These are phyloP conservation scores for Caenorhabditis sulstoni DNA, from an alignment of 2,888 invertebrate species.

Conservation along the genomic window DNA sequence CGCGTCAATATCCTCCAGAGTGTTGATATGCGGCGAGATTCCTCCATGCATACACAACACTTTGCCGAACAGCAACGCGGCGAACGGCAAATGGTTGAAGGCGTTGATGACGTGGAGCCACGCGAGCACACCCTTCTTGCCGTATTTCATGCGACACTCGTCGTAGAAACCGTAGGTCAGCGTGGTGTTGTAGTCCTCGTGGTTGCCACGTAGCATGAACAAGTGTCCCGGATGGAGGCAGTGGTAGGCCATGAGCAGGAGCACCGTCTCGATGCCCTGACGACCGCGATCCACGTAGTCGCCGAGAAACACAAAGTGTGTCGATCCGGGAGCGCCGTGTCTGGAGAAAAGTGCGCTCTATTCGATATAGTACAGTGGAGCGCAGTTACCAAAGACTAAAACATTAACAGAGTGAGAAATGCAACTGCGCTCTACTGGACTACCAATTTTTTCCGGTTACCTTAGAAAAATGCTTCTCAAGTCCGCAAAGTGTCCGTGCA, in stretches of 20 bases:
- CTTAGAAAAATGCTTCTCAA: constrained; percentile 67
- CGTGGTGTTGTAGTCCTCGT: constrained; percentile 76
- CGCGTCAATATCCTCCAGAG: constrained; percentile 64
- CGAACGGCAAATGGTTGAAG: constrained; percentile 75
- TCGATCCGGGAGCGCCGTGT: constrained; percentile 40
- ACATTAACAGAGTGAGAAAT: too few relatives aligned
- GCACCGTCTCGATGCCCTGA: constrained; percentile 61
- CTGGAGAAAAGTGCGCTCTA: too few relatives aligned
- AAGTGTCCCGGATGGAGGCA: constrained; percentile 71
- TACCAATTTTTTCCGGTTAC: too few relatives aligned
- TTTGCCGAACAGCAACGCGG: constrained; percentile 67
- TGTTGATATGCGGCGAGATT: constrained; percentile 69
- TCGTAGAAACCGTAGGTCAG: constrained; percentile 77
- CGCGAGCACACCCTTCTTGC: constrained; percentile 52
- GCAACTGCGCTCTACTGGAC: too few relatives aligned
- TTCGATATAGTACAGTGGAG: too few relatives aligned
- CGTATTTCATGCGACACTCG: constrained; percentile 68
- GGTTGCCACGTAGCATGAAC: constrained; percentile 72
- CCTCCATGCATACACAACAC: constrained; percentile 78
- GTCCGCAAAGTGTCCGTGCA: constrained; percentile 76
- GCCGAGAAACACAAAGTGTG: constrained; percentile 65
- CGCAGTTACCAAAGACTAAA: too few relatives aligned
- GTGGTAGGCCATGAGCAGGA: constrained; percentile 58
- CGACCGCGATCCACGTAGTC: constrained; percentile 69
- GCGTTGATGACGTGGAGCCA: constrained; percentile 72